Percentiles rank a stretch among this genome's conserved stretches.
phyloP scores from a whole-genome alignment of 2,797 vertebrate genomes.

The Vultur gryphus region DNA sequence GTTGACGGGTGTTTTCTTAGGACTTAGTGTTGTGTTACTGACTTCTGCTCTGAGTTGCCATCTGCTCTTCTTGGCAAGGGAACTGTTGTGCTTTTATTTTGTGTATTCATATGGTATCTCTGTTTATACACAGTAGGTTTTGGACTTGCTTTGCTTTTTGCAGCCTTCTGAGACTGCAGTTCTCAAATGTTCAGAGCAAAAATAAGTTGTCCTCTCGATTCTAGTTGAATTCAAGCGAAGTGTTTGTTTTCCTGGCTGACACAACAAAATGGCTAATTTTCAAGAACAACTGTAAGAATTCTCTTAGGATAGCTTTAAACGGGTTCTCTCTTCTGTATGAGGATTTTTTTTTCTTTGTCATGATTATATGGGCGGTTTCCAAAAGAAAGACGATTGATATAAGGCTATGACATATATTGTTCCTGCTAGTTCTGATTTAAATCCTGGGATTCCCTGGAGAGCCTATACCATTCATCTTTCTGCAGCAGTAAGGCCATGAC shows the following conservation, averaged over 20 bases:
- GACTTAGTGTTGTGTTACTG: neutral
- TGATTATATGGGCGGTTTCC: neutral
- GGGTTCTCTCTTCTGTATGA: neutral
- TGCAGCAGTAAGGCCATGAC: neutral
- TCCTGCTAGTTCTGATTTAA: neutral
- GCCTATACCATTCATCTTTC: neutral
- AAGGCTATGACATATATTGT: neutral
- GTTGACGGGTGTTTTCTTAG: neutral
- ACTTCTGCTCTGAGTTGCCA: conserved; percentile 24
- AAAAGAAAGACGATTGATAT: neutral
- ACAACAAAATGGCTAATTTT: neutral
- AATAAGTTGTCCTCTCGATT: neutral
- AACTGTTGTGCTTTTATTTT: conserved; percentile 22
- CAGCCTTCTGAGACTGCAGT: neutral
- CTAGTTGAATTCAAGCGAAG: neutral
- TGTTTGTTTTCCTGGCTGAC: neutral
- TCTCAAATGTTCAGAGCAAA: neutral
- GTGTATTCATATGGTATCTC: conserved; percentile 1
- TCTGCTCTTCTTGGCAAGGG: conserved; percentile 39
- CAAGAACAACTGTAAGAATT: neutral
- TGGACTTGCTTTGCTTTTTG: conserved; percentile 27
- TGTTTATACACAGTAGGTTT: conserved; percentile 22
- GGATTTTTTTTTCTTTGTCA: neutral
- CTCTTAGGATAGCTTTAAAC: neutral
- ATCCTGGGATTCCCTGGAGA: neutral